Evolutionary conservation across 2,888 invertebrate species (phyloP).

Genomic region (Dioctria linearis): DNA sequence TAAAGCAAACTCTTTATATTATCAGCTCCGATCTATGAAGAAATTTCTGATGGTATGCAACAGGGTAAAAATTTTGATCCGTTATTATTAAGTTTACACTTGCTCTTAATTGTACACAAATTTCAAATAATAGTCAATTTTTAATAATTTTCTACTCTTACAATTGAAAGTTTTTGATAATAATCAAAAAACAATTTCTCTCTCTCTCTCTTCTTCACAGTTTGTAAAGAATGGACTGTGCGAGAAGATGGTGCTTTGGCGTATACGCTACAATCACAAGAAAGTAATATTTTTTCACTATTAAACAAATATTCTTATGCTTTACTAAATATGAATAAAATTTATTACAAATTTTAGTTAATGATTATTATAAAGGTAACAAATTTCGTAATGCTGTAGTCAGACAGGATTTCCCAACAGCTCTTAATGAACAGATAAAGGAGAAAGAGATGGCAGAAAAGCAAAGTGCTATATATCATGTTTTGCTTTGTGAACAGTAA

Average conservation of each 20-base stretch:
- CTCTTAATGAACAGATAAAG: slow-evolving; percentile 80
- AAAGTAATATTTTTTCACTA: slow-evolving; percentile 74
- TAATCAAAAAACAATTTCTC: not conserved
- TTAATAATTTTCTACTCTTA: too few species aligned
- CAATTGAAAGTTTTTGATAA: too few species aligned
- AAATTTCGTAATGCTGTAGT: slow-evolving; percentile 82
- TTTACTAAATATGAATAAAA: slow-evolving; percentile 40
- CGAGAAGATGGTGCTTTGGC: slow-evolving; percentile 88
- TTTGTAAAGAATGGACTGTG: slow-evolving; percentile 87
- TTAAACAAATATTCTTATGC: not conserved
- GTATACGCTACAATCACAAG: slow-evolving; percentile 85
- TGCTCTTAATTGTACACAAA: too few species aligned
- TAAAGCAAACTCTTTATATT: too few species aligned
- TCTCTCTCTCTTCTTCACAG: slow-evolving; percentile 70
- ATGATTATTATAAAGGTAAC: slow-evolving; percentile 84
- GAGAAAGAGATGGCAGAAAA: slow-evolving; percentile 78
- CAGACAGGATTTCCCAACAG: slow-evolving; percentile 84
- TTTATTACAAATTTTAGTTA: slow-evolving; percentile 72
- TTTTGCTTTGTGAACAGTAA: slow-evolving; percentile 78
- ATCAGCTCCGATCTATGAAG: too few species aligned
- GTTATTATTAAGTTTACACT: too few species aligned
- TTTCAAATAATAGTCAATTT: too few species aligned
- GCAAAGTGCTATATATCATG: slow-evolving; percentile 75
- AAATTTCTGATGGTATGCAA: too few species aligned
- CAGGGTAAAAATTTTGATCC: too few species aligned